A percentile compares a stretch with the other conserved stretches of the same genome.
Conservation (phyloP, 2,113 vertebrate species). For the Sceloporus tristichus region DNA sequence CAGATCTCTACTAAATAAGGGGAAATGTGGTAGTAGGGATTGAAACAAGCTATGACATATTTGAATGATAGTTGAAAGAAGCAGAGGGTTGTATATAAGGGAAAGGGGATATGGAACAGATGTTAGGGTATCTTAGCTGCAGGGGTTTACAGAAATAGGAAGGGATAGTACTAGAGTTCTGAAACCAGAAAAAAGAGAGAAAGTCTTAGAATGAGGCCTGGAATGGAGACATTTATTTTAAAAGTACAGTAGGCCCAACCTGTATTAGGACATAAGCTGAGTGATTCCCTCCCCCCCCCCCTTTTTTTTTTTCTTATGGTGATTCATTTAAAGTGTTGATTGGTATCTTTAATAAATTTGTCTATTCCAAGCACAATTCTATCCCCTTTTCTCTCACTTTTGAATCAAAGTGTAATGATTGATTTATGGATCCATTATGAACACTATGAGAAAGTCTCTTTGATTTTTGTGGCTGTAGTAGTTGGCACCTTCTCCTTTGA, state of each 20-base stretch:
- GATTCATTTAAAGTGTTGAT: not conserved
- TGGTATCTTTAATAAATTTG: not conserved
- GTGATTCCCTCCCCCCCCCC: not conserved
- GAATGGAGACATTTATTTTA: not conserved
- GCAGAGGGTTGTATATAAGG: not conserved
- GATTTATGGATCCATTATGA: not conserved
- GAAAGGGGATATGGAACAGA: not conserved
- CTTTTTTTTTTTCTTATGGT: not conserved
- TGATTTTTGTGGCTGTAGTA: not conserved
- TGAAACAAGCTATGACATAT: not conserved
- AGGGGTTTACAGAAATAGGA: not conserved
- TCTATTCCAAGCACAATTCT: not conserved
- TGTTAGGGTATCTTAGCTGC: not conserved
- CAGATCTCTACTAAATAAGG: not conserved
- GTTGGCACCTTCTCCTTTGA: not conserved
- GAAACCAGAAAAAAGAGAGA: not conserved
- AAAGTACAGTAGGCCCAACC: not conserved
- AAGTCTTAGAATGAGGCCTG: not conserved
- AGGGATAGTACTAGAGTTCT: not conserved
- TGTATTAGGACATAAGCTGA: not conserved
- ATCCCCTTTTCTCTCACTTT: not conserved
- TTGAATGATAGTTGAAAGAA: not conserved
- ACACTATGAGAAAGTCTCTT: not conserved
- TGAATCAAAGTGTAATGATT: not conserved
- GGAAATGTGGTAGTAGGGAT: not conserved